A percentile compares a stretch with the other conserved stretches of the same genome.
These are phyloP conservation scores for Chloroclysta siterata DNA, from an alignment of 2,888 invertebrate species.

Conservation along the genomic window DNA sequence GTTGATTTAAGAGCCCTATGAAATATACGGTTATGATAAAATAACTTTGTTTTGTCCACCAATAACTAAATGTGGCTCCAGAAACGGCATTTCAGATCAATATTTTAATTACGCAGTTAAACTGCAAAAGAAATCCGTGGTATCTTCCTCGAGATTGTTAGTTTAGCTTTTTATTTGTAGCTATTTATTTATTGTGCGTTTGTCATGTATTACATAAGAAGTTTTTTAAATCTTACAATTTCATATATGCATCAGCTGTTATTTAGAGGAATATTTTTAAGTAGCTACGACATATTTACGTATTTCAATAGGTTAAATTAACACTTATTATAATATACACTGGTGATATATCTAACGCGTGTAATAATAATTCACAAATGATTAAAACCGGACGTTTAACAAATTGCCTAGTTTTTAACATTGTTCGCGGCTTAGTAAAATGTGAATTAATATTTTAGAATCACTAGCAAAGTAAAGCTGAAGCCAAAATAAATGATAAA, in stretches of 20 bases:
- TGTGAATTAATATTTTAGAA: constrained; percentile 53
- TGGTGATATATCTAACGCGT: constrained; percentile 48
- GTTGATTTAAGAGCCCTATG: neutral
- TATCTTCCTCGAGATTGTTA: neutral
- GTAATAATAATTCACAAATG: constrained; percentile 50
- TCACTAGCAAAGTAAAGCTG: constrained; percentile 68
- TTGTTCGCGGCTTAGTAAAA: constrained; percentile 51
- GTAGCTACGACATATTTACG: constrained; percentile 45
- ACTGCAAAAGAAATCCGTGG: constrained; percentile 25
- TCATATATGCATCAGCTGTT: constrained; percentile 28
- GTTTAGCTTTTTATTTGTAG: neutral
- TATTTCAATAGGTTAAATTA: constrained; percentile 54
- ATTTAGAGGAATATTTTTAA: constrained; percentile 37
- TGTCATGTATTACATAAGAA: constrained; percentile 10
- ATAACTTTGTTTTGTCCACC: too few species aligned
- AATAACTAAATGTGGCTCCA: neutral
- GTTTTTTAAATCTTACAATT: constrained; percentile 7
- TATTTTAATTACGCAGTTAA: constrained; percentile 25
- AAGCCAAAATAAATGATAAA: constrained; percentile 59
- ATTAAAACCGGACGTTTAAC: constrained; percentile 43
- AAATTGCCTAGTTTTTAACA: constrained; percentile 50
- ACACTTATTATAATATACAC: constrained; percentile 61
- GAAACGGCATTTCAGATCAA: constrained; percentile 5
- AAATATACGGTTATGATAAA: constrained; percentile 5
- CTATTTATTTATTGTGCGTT: constrained; percentile 33